These are phyloP conservation scores for Bergia puertoricense DNA, from an alignment of 92 coral and sea anemone species.

Conservation along the genomic window DNA sequence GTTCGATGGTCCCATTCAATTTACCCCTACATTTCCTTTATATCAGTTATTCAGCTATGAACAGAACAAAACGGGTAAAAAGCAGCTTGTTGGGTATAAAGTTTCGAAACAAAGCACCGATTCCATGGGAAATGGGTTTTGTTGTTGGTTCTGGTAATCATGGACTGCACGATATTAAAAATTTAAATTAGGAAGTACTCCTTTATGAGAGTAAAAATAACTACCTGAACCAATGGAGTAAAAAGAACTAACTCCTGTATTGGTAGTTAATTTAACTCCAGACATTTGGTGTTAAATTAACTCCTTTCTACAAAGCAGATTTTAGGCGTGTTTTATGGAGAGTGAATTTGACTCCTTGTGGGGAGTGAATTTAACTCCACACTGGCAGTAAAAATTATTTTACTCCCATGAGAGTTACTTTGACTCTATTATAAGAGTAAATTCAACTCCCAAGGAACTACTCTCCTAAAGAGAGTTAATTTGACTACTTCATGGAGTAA, in stretches of 20 bases:
- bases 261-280: neutral
- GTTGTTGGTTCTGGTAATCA: neutral
- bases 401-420: neutral
- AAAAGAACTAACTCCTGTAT: neutral
- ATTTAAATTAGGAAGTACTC: neutral
- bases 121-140: neutral
- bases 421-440: neutral
- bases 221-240: neutral
- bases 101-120: neutral
- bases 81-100: too few relatives aligned
- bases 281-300: neutral
- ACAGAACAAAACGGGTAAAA: too few relatives aligned
- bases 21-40: too few relatives aligned
- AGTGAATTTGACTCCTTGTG: neutral
- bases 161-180: neutral
- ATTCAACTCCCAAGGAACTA: constrained; percentile 2
- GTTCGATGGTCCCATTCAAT: too few relatives aligned
- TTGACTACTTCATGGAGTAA: constrained; percentile 1
- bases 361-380: constrained; percentile 7
- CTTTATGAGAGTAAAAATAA: neutral
- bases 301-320: neutral
- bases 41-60: too few relatives aligned
- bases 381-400: neutral
- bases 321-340: neutral
- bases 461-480: constrained; percentile 5